Conservation (phyloP, 1,140 invertebrate species). For the Nixonia krombeini region DNA sequence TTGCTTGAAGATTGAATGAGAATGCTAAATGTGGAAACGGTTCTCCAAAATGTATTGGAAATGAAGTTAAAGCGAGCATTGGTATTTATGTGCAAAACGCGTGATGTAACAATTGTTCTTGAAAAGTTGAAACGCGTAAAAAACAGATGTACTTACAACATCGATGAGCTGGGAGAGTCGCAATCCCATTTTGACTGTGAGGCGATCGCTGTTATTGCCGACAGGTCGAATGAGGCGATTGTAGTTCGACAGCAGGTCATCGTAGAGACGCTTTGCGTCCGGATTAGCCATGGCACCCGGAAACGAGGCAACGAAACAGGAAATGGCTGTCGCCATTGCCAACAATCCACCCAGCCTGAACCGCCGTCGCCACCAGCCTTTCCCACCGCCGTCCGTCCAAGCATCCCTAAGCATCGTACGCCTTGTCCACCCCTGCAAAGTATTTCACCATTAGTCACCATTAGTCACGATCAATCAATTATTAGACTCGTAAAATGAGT, state of each 20-base stretch:
- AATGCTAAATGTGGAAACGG: no score
- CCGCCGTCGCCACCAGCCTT: slow-evolving; percentile 79
- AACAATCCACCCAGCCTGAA: slow-evolving; percentile 73
- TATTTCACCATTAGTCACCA: no score
- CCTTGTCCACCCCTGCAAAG: slow-evolving; percentile 82
- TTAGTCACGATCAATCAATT: slow-evolving; percentile 8
- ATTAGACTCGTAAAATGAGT: background rate
- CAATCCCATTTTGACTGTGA: slow-evolving; percentile 97
- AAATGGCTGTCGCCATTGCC: slow-evolving; percentile 76
- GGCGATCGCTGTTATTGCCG: slow-evolving; percentile 94
- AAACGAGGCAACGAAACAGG: slow-evolving; percentile 71
- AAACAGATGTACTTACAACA: slow-evolving; percentile 97
- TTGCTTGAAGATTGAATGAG: no score
- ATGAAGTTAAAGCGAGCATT: no score
- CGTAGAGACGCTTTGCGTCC: slow-evolving; percentile 94
- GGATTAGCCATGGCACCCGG: slow-evolving; percentile 79
- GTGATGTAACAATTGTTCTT: no score
- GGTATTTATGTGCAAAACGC: no score
- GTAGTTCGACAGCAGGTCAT: slow-evolving; percentile 96
- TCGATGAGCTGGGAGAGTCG: slow-evolving; percentile 97
- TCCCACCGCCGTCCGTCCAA: slow-evolving; percentile 70
- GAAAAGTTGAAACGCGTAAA: no score
- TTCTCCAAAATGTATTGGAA: no score
- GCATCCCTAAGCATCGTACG: slow-evolving; percentile 80
- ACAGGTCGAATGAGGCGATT: slow-evolving; percentile 98